Percentiles rank a stretch among this genome's conserved stretches.
Evolutionary conservation across 2,113 vertebrate species (phyloP).

Genomic region (Clarias magur): DNA sequence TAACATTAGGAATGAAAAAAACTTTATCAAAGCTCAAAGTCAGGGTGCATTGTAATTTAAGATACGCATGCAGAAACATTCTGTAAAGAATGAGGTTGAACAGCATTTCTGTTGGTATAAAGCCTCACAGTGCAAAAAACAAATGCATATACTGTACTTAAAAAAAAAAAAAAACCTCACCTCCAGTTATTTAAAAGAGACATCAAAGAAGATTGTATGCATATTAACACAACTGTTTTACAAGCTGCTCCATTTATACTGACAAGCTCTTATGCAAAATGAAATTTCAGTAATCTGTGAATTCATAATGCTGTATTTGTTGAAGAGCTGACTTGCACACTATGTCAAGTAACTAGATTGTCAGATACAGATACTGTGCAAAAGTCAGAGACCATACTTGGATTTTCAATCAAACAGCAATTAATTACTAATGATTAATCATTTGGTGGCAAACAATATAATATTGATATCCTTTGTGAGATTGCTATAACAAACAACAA

Average conservation of each 20-base stretch:
- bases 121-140: slow-evolving; percentile 47
- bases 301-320: background rate
- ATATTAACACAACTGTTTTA: background rate
- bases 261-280: background rate
- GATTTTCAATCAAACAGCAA: background rate
- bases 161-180: background rate
- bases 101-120: slow-evolving; percentile 34
- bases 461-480: background rate
- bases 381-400: background rate
- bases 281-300: background rate
- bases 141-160: slow-evolving; percentile 36
- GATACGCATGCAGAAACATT: slow-evolving; percentile 43
- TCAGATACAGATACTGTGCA: background rate
- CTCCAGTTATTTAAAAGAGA: background rate
- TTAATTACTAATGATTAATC: background rate
- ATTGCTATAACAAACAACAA: background rate
- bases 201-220: slow-evolving; percentile 12
- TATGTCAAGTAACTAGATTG: background rate
- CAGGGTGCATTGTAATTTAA: slow-evolving; percentile 40
- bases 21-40: slow-evolving; percentile 27
- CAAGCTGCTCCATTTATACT: background rate
- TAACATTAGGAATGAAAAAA: slow-evolving; percentile 28
- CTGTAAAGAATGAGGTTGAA: slow-evolving; percentile 23
- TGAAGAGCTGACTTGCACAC: background rate
- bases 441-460: background rate